Conservation (phyloP, 2,888 invertebrate genomes). For the Pyrochroa serraticornis region DNA sequence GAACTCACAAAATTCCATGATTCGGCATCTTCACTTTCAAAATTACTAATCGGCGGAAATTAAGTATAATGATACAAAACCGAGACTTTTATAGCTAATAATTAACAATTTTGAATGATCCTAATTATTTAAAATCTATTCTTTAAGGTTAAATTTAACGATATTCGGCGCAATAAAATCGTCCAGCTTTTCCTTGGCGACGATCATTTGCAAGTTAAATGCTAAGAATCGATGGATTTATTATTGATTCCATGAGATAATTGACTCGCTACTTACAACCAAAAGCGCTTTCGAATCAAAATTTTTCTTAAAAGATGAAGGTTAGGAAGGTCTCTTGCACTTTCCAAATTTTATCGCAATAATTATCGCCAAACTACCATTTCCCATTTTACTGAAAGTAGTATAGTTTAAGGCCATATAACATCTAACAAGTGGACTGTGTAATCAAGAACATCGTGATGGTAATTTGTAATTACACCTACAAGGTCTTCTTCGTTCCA, state of each 20-base stretch:
- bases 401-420: conserved; percentile 8
- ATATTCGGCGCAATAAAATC: too few species aligned
- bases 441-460: conserved; percentile 10
- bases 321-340: neutral
- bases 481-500: conserved; percentile 6
- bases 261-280: neutral
- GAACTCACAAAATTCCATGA: neutral
- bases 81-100: neutral
- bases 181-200: too few species aligned
- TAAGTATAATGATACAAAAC: too few species aligned
- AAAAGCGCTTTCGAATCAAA: neutral
- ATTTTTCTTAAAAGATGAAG: neutral
- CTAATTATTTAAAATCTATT: neutral
- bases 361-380: conserved; percentile 1
- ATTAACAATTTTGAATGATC: neutral
- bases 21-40: neutral
- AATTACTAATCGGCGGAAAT: neutral
- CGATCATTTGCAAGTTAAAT: too few species aligned
- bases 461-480: conserved; percentile 8
- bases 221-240: neutral
- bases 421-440: conserved; percentile 10
- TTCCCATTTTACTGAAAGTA: neutral
- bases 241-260: neutral
- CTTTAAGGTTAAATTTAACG: neutral
- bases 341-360: neutral